A percentile compares a stretch with the other conserved stretches of the same genome.
Evolutionary conservation across 1,140 invertebrate genomes (phyloP).

Genomic region (Parasteatoda tepidariorum): DNA sequence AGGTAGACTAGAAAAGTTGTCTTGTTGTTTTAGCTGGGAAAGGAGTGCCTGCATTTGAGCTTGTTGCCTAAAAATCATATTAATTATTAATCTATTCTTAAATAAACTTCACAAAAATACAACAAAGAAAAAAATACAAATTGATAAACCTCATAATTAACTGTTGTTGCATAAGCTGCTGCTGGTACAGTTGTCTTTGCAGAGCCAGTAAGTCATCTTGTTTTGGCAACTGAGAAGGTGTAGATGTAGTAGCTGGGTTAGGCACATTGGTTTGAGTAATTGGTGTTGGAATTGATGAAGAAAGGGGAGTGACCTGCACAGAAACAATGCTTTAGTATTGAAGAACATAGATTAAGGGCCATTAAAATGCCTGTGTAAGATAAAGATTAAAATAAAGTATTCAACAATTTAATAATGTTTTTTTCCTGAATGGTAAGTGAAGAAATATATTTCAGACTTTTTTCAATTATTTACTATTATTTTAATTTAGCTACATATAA

Average conservation of each 20-base stretch:
- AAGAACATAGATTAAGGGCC: too few species aligned
- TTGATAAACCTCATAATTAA: conserved; percentile 65
- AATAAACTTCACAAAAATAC: not conserved
- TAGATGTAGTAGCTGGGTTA: conserved; percentile 62
- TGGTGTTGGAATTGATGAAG: conserved; percentile 64
- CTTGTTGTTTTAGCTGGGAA: conserved; percentile 75
- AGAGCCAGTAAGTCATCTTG: conserved; percentile 46
- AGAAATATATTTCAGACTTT: too few species aligned
- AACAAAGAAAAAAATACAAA: not conserved
- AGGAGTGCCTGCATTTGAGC: conserved; percentile 70
- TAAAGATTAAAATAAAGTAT: too few species aligned
- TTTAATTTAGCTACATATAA: too few species aligned
- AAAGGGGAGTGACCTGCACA: not conserved
- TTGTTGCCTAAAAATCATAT: conserved; percentile 57
- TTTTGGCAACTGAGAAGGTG: conserved; percentile 61
- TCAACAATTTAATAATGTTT: too few species aligned
- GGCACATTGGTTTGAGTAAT: conserved; percentile 35
- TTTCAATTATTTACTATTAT: too few species aligned
- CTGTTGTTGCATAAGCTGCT: conserved; percentile 70
- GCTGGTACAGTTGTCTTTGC: conserved; percentile 68
- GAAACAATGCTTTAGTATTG: not conserved
- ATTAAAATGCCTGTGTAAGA: too few species aligned
- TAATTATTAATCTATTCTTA: not conserved
- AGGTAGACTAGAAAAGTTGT: conserved; percentile 74
- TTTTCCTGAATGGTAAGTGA: too few species aligned